A percentile compares a stretch with the other conserved stretches of the same genome.
These are phyloP conservation scores for Pomphorhynchus laevis DNA, from an alignment of 1,140 invertebrate species.

Conservation along the genomic window DNA sequence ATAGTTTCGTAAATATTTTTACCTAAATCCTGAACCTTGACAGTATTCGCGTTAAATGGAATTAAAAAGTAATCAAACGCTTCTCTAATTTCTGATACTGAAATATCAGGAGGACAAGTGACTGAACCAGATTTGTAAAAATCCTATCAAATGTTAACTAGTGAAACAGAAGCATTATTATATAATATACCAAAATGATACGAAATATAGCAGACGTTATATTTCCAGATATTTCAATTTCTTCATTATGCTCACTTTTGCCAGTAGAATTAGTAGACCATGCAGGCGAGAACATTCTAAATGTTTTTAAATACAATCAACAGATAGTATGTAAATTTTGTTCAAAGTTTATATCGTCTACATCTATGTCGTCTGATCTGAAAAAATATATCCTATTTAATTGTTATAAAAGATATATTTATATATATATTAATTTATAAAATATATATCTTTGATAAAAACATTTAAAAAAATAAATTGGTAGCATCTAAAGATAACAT, in stretches of 20 bases:
- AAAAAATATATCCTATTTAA: no score
- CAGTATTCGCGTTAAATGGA: slow-evolving; percentile 71
- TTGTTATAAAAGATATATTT: no score
- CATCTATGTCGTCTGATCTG: no score
- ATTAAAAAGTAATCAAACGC: slow-evolving; percentile 91
- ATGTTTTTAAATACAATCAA: no score
- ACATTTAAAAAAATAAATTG: no score
- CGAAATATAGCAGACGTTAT: slow-evolving; percentile 70
- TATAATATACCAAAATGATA: slow-evolving; percentile 34
- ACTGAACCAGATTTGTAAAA: slow-evolving; percentile 63
- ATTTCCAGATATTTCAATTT: slow-evolving; percentile 86
- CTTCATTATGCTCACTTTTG: slow-evolving; percentile 72
- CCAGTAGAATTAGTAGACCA: slow-evolving; percentile 61
- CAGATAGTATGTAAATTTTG: no score
- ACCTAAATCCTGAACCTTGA: slow-evolving; percentile 71
- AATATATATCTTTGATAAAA: no score
- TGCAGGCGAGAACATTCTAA: slow-evolving; percentile 67
- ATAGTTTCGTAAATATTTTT: slow-evolving; percentile 11
- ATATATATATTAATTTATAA: no score
- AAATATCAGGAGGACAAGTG: slow-evolving; percentile 41
- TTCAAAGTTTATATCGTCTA: no score
- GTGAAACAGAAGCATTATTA: not conserved
- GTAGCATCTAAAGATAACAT: no score
- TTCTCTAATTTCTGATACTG: slow-evolving; percentile 64
- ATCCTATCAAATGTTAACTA: slow-evolving; percentile 24